Evolutionary conservation across 2,888 invertebrate genomes (phyloP).

Genomic region (Ophion slaviceki): DNA sequence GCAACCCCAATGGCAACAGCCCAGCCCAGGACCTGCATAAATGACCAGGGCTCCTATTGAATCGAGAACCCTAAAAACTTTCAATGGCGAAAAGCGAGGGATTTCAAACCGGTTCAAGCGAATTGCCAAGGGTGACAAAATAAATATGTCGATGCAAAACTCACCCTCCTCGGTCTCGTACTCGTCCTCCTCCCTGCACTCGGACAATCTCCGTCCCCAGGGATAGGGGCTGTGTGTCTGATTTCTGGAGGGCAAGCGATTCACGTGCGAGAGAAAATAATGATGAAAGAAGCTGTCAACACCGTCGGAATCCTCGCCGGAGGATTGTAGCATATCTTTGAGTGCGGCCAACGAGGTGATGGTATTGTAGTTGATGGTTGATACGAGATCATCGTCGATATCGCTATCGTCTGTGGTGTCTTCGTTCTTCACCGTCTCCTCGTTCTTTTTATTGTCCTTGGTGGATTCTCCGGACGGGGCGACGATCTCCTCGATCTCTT

Average conservation of each 20-base stretch:
- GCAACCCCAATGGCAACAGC: too few relatives aligned
- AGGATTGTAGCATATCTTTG: conserved; percentile 88
- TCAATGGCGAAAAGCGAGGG: too few relatives aligned
- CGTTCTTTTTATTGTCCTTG: conserved; percentile 41
- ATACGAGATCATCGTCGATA: conserved; percentile 87
- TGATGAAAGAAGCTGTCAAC: conserved; percentile 89
- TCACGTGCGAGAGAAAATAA: conserved; percentile 90
- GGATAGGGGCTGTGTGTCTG: conserved; percentile 83
- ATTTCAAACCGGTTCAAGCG: too few relatives aligned
- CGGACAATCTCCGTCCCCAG: conserved; percentile 87
- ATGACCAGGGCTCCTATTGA: too few relatives aligned
- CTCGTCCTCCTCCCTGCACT: conserved; percentile 94
- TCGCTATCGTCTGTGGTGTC: conserved; percentile 85
- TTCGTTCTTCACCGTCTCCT: conserved; percentile 74
- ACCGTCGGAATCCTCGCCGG: conserved; percentile 85
- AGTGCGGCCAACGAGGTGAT: conserved; percentile 88
- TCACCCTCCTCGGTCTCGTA: conserved; percentile 86
- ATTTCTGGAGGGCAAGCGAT: conserved; percentile 88
- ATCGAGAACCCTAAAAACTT: too few relatives aligned
- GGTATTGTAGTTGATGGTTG: conserved; percentile 89
- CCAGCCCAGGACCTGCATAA: too few relatives aligned
- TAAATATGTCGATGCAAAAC: conserved; percentile 1
- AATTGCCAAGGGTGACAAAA: too few relatives aligned
- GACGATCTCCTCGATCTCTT: conserved; percentile 57
- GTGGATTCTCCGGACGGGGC: conserved; percentile 15